phyloP scores from a whole-genome alignment of 2,797 vertebrate genomes.

The Chloroceryle amazona region DNA sequence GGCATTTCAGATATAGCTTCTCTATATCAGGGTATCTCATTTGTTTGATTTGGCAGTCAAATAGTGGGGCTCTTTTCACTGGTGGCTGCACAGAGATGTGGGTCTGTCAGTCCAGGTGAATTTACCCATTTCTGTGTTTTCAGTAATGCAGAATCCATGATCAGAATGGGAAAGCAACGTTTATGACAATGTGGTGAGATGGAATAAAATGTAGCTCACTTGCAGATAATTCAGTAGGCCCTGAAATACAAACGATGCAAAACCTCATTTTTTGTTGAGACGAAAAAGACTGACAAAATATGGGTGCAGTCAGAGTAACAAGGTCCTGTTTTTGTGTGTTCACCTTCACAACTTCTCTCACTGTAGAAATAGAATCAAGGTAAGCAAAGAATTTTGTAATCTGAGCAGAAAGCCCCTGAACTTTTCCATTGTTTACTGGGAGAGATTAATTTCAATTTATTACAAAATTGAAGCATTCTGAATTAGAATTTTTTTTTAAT shows the following conservation, averaged over 20 bases:
- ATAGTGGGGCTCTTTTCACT: neutral
- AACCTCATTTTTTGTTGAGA: neutral
- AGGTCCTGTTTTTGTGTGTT: constrained; percentile 7
- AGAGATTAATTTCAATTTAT: neutral
- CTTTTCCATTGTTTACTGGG: neutral
- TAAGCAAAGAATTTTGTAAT: neutral
- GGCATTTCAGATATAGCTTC: neutral
- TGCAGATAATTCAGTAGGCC: neutral
- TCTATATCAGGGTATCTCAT: neutral
- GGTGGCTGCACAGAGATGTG: neutral
- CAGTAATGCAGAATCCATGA: neutral
- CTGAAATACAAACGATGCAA: constrained; percentile 13
- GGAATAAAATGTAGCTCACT: neutral
- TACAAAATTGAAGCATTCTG: neutral
- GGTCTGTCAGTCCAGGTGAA: neutral
- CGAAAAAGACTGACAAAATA: neutral
- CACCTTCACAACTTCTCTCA: neutral
- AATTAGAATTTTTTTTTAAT: neutral
- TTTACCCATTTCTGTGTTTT: neutral
- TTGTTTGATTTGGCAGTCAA: constrained; percentile 33
- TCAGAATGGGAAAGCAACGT: neutral
- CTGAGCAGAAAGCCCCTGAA: neutral
- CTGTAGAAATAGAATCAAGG: neutral
- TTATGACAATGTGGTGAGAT: neutral
- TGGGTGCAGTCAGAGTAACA: neutral